phyloP scores from a whole-genome alignment of 2,797 vertebrate species.

The Mus spretus region DNA sequence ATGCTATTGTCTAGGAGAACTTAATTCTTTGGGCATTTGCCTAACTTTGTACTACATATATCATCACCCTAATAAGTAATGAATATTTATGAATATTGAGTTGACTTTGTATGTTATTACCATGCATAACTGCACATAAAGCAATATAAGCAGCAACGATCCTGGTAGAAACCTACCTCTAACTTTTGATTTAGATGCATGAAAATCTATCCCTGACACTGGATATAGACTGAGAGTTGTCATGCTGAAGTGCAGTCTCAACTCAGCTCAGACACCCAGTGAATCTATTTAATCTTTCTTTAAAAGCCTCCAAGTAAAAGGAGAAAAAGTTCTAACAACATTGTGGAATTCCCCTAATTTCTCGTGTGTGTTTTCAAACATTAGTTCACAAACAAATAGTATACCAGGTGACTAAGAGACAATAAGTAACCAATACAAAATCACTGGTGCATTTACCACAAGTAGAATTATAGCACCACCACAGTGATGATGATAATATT shows the following conservation, averaged over 20 bases:
- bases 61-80: neutral
- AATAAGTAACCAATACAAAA: neutral
- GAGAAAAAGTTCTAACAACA: neutral
- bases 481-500: neutral
- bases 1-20: neutral
- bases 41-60: neutral
- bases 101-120: neutral
- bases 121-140: neutral
- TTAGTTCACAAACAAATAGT: neutral
- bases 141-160: neutral
- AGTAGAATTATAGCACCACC: too few species aligned
- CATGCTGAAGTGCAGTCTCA: neutral
- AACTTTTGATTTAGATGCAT: neutral
- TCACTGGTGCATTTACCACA: neutral
- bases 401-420: too few species aligned
- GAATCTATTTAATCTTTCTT: neutral
- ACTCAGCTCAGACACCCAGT: neutral
- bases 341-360: neutral
- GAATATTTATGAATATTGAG: neutral
- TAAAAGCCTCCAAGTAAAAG: neutral
- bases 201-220: neutral
- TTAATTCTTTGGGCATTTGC: neutral
- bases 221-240: accelerated
- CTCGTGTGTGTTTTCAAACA: neutral
- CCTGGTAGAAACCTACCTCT: too few species aligned